Conservation (phyloP, 1,140 invertebrate species). For the Oryzaephilus surinamensis region DNA sequence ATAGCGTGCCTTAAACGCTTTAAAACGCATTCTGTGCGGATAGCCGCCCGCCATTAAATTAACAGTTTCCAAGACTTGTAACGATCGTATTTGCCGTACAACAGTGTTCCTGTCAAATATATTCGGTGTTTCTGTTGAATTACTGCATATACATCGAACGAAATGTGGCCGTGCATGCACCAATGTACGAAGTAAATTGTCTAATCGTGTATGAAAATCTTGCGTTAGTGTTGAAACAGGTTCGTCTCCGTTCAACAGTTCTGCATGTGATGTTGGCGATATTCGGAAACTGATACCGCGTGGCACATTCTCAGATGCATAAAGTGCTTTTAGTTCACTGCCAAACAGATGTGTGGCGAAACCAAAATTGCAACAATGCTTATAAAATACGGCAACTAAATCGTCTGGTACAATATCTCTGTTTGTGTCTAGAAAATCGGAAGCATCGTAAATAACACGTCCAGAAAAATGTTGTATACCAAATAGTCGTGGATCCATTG, state of each 20-base stretch:
- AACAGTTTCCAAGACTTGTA: slow-evolving; percentile 90
- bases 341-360: slow-evolving; percentile 92
- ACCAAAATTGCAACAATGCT: slow-evolving; percentile 86
- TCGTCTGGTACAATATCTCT: slow-evolving; percentile 87
- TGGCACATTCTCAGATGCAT: slow-evolving; percentile 69
- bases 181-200: slow-evolving; percentile 81
- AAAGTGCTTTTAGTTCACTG: slow-evolving; percentile 79
- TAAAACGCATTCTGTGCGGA: slow-evolving; percentile 90
- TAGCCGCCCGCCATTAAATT: slow-evolving; percentile 89
- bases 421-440: slow-evolving; percentile 84
- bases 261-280: slow-evolving; percentile 81
- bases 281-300: slow-evolving; percentile 78
- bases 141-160: slow-evolving; percentile 82
- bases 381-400: slow-evolving; percentile 84
- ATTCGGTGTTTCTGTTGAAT: slow-evolving; percentile 63
- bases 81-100: slow-evolving; percentile 74
- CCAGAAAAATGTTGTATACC: slow-evolving; percentile 88
- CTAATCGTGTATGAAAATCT: slow-evolving; percentile 87
- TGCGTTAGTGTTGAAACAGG: slow-evolving; percentile 84
- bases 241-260: slow-evolving; percentile 77
- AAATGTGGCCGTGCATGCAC: slow-evolving; percentile 91
- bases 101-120: slow-evolving; percentile 72
- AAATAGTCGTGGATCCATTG: slow-evolving; percentile 69
- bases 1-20: slow-evolving; percentile 84
- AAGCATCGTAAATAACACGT: slow-evolving; percentile 79